A percentile compares a stretch with the other conserved stretches of the same genome.
Evolutionary conservation across 1,140 invertebrate genomes (phyloP).

Genomic region (Tribolium castaneum): DNA sequence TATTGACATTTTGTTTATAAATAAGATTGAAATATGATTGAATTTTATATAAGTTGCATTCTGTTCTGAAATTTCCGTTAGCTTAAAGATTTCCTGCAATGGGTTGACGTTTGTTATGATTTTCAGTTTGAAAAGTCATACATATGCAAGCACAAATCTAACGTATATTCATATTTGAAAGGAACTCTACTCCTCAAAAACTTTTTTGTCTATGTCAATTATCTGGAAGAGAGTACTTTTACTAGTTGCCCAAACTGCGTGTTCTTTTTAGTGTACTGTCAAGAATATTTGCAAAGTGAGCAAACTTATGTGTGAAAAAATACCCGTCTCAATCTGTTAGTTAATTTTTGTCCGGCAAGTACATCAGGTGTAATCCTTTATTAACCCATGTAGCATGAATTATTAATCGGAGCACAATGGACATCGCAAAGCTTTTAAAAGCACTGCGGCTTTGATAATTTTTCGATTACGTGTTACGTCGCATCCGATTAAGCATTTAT

Average conservation of each 20-base stretch:
- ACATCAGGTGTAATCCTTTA: background rate
- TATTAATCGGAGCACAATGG: background rate
- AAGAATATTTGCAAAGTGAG: too few relatives aligned
- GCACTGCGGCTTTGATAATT: conserved; percentile 5
- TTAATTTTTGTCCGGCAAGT: background rate
- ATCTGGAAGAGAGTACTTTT: too few relatives aligned
- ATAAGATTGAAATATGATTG: conserved; percentile 6
- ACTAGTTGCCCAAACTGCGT: too few relatives aligned
- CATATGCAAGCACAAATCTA: background rate
- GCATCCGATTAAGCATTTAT: background rate
- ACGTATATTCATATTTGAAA: too few relatives aligned
- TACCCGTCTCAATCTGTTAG: background rate
- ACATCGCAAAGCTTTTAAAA: background rate
- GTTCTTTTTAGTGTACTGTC: too few relatives aligned
- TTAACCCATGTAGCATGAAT: background rate
- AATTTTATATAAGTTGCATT: conserved; percentile 1
- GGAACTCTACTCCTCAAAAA: too few relatives aligned
- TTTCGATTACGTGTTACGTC: conserved; percentile 1
- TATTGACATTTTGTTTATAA: background rate
- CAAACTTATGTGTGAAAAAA: background rate
- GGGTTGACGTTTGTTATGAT: background rate
- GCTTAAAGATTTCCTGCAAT: background rate
- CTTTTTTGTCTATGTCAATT: too few relatives aligned
- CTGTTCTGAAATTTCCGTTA: background rate
- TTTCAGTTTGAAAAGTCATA: background rate